These are phyloP conservation scores for Coleophora flavipennella DNA, from an alignment of 2,888 invertebrate species.

Conservation along the genomic window DNA sequence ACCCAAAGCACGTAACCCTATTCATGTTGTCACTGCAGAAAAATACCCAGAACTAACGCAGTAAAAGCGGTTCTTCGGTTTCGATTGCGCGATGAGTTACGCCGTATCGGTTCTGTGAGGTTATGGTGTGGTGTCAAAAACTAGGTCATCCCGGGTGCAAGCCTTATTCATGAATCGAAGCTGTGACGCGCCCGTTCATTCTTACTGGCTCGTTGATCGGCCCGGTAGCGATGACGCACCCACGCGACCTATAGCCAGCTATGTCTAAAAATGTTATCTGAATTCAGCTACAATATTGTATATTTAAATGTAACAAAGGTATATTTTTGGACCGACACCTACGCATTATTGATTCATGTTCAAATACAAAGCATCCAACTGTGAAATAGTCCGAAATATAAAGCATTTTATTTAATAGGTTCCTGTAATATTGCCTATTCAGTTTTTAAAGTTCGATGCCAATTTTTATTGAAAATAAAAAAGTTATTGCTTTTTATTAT, in stretches of 20 bases:
- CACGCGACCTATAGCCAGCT: not conserved
- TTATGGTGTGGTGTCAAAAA: slow-evolving; percentile 63
- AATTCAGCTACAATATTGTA: not conserved
- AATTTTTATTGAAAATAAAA: no score
- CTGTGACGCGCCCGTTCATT: slow-evolving; percentile 58
- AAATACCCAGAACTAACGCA: not conserved
- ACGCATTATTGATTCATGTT: no score
- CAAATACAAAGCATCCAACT: no score
- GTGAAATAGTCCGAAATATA: no score
- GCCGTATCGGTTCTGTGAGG: slow-evolving; percentile 21
- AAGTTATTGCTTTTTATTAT: no score
- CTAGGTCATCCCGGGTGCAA: slow-evolving; percentile 79
- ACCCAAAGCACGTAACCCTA: slow-evolving; percentile 6
- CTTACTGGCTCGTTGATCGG: slow-evolving; percentile 51
- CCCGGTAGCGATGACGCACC: slow-evolving; percentile 30
- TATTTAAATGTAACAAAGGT: not conserved
- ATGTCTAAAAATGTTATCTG: not conserved
- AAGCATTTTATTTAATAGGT: no score
- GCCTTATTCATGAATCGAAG: slow-evolving; percentile 74
- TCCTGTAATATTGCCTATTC: no score
- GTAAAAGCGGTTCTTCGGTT: not conserved
- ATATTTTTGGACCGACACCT: not conserved
- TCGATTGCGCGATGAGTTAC: slow-evolving; percentile 19
- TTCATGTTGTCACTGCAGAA: not conserved
- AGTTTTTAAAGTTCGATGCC: no score